Evolutionary conservation across 2,888 invertebrate genomes (phyloP).

Genomic region (Ferdinandea cuprea): DNA sequence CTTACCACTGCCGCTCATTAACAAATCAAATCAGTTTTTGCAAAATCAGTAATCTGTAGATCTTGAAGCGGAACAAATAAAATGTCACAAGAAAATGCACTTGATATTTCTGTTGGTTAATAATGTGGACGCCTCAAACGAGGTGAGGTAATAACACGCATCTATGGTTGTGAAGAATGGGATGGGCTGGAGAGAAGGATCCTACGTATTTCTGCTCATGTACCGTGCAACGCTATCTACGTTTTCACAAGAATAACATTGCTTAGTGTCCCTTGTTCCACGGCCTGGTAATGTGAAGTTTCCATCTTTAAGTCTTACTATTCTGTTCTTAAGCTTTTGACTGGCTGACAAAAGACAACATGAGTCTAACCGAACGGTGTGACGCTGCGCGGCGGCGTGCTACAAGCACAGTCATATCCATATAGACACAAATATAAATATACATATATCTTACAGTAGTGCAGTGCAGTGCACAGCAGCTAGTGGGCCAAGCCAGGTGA

Average conservation of each 20-base stretch:
- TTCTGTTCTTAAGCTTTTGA: slow-evolving; percentile 69
- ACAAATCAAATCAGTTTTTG: neutral
- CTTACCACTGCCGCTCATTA: slow-evolving; percentile 17
- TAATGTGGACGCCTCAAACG: slow-evolving; percentile 9
- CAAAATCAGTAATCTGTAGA: slow-evolving; percentile 12
- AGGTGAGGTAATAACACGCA: slow-evolving; percentile 60
- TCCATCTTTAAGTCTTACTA: slow-evolving; percentile 58
- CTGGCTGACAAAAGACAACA: slow-evolving; percentile 73
- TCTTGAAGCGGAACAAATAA: slow-evolving; percentile 59
- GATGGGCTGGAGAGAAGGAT: slow-evolving; percentile 21
- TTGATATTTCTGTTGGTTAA: slow-evolving; percentile 8
- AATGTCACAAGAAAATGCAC: slow-evolving; percentile 51
- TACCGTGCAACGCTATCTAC: slow-evolving; percentile 59
- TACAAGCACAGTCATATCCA: slow-evolving; percentile 5
- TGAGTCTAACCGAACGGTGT: too few species aligned
- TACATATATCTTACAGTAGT: neutral
- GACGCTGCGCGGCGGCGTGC: too few species aligned
- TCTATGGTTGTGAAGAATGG: slow-evolving; percentile 9
- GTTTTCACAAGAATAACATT: slow-evolving; percentile 42
- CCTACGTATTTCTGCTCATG: slow-evolving; percentile 56
- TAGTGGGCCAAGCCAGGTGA: slow-evolving; percentile 53
- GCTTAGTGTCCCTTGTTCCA: slow-evolving; percentile 56
- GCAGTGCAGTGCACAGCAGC: neutral
- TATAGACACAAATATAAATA: slow-evolving; percentile 6
- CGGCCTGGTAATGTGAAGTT: slow-evolving; percentile 60